Conservation (phyloP, 2,888 invertebrate genomes). For the Malachius bipustulatus region DNA sequence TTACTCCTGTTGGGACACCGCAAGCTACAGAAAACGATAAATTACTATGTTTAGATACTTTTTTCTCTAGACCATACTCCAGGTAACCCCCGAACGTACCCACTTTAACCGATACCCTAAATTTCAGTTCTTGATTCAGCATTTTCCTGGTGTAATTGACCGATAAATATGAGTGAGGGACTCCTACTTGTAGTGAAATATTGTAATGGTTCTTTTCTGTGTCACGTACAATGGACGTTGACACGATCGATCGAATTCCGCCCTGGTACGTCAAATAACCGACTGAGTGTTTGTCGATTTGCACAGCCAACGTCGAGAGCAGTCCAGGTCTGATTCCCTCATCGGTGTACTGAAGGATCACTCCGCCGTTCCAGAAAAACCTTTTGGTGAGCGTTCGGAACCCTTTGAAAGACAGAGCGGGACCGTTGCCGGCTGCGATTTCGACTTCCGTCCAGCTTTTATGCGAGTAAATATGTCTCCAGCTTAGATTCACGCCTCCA, state of each 20-base stretch:
- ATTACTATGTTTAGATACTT: conserved; percentile 80
- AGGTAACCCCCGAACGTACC: conserved; percentile 79
- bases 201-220: conserved; percentile 45
- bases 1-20: conserved; percentile 80
- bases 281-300: conserved; percentile 76
- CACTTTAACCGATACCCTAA: conserved; percentile 61
- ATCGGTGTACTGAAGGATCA: conserved; percentile 63
- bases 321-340: conserved; percentile 66
- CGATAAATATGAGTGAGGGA: conserved; percentile 65
- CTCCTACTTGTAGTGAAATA: conserved; percentile 67
- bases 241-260: conserved; percentile 60
- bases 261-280: conserved; percentile 80
- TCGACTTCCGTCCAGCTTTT: conserved; percentile 84
- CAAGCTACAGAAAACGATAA: conserved; percentile 75
- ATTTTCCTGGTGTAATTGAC: conserved; percentile 70
- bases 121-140: conserved; percentile 63
- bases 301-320: conserved; percentile 69
- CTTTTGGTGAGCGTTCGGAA: conserved; percentile 62
- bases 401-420: conserved; percentile 63
- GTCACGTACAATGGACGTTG: conserved; percentile 68
- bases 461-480: conserved; percentile 65
- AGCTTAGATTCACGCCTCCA: conserved; percentile 65
- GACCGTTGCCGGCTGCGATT: conserved; percentile 75
- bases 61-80: conserved; percentile 89
- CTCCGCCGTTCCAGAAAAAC: conserved; percentile 65